Base-by-base conservation (phyloP, 2,888 invertebrate species). In the Rhingia campestris region DNA sequence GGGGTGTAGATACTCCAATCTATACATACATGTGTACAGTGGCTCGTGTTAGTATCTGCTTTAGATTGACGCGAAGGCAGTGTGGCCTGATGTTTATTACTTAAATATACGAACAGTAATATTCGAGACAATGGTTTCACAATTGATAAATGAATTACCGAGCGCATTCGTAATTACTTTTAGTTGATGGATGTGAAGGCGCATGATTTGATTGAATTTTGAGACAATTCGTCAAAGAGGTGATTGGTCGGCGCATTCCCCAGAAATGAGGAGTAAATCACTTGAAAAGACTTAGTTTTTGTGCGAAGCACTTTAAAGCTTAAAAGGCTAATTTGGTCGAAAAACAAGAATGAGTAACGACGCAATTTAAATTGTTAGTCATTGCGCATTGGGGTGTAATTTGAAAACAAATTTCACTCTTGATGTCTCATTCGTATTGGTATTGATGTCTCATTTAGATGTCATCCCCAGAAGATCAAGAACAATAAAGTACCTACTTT, bases 41-140 rank as follows among this genome's bases (percentile, higher is more conserved):
- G 22, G 22, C 22, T 22, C 22, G 22, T 22, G 22, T 22, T 56
- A 6, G 5, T 32, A 4, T 47, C 3, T 47, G 43, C 12, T 22
- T 0, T 32, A 9, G n/a, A 10, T 35, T 47, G 32, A 49, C n/a
- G 41, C 33, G 7, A 35, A 12, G 33, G 45, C 22, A 53, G 33
- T 30, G 33, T 72, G 72, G 72, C 61, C 61, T 72, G 72, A 72
- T 72, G 61, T 72, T 72, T 53, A 72, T 59, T 72, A 53, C 58
- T 64, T 37, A 30, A 45, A 45, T 12, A 22, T 22, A 2, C 22
- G 22, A 22, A 22, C 22, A 22, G 22, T 22, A 22, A 22, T 22
- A 22, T 22, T 22, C n/a, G n/a, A n/a, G n/a, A n/a, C n/a, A n/a
- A 43, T 43, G n/a, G n/a, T 9, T 22, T 35, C 33, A 30, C 12